Percentiles rank a stretch among this genome's conserved stretches.
phyloP scores from a whole-genome alignment of 2,797 vertebrate genomes.

The Spheniscus humboldti region DNA sequence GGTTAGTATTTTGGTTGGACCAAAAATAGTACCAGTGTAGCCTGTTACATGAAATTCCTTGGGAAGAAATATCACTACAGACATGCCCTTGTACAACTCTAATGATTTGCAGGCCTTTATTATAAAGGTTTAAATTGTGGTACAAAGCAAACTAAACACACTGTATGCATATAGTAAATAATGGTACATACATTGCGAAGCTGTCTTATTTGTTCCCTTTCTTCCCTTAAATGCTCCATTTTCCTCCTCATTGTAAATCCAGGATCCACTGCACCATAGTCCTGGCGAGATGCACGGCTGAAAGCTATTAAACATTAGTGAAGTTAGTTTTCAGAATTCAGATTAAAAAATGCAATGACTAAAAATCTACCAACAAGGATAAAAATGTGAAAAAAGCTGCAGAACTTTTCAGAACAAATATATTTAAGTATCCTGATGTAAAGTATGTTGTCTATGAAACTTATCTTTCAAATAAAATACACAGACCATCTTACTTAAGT shows the following conservation, averaged over 20 bases:
- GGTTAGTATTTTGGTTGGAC: not conserved
- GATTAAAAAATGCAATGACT: not conserved
- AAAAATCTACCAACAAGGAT: not conserved
- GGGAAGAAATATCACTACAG: not conserved
- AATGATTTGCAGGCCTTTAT: not conserved
- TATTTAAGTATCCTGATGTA: not conserved
- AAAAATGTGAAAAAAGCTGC: not conserved
- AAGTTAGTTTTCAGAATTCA: not conserved
- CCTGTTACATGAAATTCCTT: not conserved
- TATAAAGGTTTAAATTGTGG: not conserved
- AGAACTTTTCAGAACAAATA: not conserved
- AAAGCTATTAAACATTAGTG: conserved; percentile 79
- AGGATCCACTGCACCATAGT: conserved; percentile 85
- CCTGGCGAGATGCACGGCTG: conserved; percentile 83
- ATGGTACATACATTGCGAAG: conserved; percentile 84
- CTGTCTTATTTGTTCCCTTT: conserved; percentile 91
- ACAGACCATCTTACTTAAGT: not conserved
- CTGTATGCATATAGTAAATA: not conserved
- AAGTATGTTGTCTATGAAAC: not conserved
- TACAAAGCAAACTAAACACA: not conserved
- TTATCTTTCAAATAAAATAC: not conserved
- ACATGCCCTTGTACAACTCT: not conserved
- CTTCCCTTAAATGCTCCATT: conserved; percentile 97
- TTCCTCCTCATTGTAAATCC: conserved; percentile 98
- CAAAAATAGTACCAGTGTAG: not conserved